phyloP scores from a whole-genome alignment of 2,888 invertebrate genomes.

The Matsumyia berberina region DNA sequence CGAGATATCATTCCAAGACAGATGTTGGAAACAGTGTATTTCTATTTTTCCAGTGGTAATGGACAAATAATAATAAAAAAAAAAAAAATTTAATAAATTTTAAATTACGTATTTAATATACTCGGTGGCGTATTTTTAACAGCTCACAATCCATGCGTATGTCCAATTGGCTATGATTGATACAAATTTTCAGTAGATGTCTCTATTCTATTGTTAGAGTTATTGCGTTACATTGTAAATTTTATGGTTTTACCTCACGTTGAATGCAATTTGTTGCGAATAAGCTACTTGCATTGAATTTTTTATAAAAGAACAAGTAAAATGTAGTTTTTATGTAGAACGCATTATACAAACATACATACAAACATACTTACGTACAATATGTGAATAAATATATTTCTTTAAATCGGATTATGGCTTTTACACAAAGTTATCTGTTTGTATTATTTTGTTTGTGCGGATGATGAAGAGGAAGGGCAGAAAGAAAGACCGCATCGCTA shows the following conservation, averaged over 20 bases:
- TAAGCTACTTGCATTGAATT: slow-evolving; percentile 52
- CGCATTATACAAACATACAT: slow-evolving; percentile 17
- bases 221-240: slow-evolving; percentile 11
- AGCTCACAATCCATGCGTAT: slow-evolving; percentile 10
- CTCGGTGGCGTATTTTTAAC: slow-evolving; percentile 17
- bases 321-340: slow-evolving; percentile 42
- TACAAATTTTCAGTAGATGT: slow-evolving; percentile 3
- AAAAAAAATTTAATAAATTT: slow-evolving; percentile 25
- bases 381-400: slow-evolving; percentile 68
- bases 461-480: neutral
- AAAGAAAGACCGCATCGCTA: too few species aligned
- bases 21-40: slow-evolving; percentile 56
- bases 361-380: slow-evolving; percentile 58
- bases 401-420: slow-evolving; percentile 28
- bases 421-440: neutral
- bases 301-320: slow-evolving; percentile 34
- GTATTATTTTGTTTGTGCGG: too few species aligned
- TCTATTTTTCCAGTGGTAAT: slow-evolving; percentile 58
- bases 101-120: slow-evolving; percentile 6
- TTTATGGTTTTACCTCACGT: slow-evolving; percentile 8
- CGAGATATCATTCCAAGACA: slow-evolving; percentile 69
- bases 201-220: slow-evolving; percentile 12
- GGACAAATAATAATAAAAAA: slow-evolving; percentile 60
- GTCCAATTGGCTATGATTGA: slow-evolving; percentile 13
- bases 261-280: slow-evolving; percentile 39